Base-by-base conservation (phyloP, 2,113 vertebrate species). In the Atrichornis clamosus region DNA sequence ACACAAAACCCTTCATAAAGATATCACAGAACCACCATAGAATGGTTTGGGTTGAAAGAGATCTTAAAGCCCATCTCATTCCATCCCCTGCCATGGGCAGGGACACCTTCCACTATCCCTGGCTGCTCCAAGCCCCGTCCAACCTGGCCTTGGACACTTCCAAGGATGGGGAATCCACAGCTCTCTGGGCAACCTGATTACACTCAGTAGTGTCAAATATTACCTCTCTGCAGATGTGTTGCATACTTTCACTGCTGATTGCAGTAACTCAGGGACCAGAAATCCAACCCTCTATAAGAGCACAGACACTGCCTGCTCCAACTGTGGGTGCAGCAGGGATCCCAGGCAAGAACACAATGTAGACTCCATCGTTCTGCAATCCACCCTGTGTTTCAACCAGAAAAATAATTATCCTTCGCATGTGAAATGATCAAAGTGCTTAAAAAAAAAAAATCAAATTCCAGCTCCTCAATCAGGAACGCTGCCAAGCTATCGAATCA, bases 401-500 rank as follows among this genome's bases (percentile, higher is more conserved):
- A 73, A 87, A 65, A 96, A 87, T 78, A 90, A 96, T 93, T 64
- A 64, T 81, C 79, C 11, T 78, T 78, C 72, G 68, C 69, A 60
- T 75, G 35, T 42, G 69, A 94, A 67, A 84, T 23, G 47, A 90
- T 87, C 84, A 78, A 78, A 91, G 70, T 28, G 60, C 55, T 86
- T 79, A 11, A 63, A 79, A 93, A n/a, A 21, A 41, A 56, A 46
- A 70, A 47, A 87, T 78, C 72, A 52, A 44, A 92, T 41, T 68
- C 53, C 70, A 93, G 76, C 77, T 95, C 77, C 88, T 92, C 84
- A 87, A 74, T 96, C 89, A 94, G 93, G 90, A 96, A 49, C 0
- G 1, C 67, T 91, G 95, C 94, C 85, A 92, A 88, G 86, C 64
- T 73, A 94, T 93, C 4, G 15, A 87, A 97, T 95, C 96, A 89